Percentiles rank a stretch among this genome's conserved stretches.
These are phyloP conservation scores for Hoplostethus atlanticus DNA, from an alignment of 2,797 vertebrate genomes.

Conservation along the genomic window DNA sequence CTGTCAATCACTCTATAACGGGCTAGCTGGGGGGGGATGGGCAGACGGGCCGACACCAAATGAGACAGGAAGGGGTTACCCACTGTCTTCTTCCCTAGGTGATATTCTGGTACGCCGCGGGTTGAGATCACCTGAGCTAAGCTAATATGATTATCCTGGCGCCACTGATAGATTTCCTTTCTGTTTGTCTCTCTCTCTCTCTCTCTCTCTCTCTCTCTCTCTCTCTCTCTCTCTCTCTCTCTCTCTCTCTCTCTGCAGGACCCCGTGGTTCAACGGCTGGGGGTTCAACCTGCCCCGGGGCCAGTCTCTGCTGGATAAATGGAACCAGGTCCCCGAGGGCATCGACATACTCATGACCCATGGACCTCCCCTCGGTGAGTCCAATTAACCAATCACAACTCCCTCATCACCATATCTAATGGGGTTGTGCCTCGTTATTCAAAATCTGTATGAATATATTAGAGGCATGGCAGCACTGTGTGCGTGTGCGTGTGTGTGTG, in stretches of 20 bases:
- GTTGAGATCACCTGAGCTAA: not conserved
- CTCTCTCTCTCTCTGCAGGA: conserved; percentile 82
- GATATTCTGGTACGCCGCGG: not conserved
- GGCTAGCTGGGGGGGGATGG: conserved; percentile 39
- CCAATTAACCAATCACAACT: conserved; percentile 72
- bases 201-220: not conserved
- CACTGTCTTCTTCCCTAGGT: conserved; percentile 30
- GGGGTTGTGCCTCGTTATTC: conserved; percentile 59
- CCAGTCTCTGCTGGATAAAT: conserved; percentile 98
- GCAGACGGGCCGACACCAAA: conserved; percentile 24
- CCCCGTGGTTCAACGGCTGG: conserved; percentile 99
- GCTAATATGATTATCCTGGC: not conserved
- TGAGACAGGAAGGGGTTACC: conserved; percentile 63
- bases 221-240: not conserved
- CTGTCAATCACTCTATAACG: conserved; percentile 73
- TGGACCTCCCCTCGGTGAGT: conserved; percentile 97
- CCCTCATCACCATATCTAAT: conserved; percentile 50
- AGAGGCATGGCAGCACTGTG: conserved; percentile 7
- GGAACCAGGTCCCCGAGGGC: conserved; percentile 97
- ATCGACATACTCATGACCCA: conserved; percentile 99
- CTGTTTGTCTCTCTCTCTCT: not conserved
- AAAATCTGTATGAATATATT: conserved; percentile 36
- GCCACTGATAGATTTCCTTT: not conserved
- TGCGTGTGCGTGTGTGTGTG: conserved; percentile 21
- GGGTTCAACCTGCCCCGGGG: conserved; percentile 98